Conservation (phyloP, 2,797 vertebrate genomes). For the Austrolebias charrua region DNA sequence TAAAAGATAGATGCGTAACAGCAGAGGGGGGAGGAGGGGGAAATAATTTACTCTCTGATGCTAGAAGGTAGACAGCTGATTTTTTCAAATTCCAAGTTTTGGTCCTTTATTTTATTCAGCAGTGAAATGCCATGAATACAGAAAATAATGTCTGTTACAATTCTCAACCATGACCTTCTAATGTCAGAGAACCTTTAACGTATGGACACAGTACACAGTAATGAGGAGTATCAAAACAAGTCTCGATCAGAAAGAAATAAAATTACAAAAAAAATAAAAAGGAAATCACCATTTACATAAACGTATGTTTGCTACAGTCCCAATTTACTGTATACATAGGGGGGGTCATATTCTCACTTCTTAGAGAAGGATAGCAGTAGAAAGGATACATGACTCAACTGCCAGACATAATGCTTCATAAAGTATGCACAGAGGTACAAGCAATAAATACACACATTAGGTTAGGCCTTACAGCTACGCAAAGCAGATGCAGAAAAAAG, state of each 20-base stretch:
- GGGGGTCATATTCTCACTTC: conserved; percentile 93
- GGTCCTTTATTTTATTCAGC: conserved; percentile 99
- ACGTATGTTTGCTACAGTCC: conserved; percentile 98
- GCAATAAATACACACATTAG: conserved; percentile 99
- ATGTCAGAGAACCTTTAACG: conserved; percentile 97
- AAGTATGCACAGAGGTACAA: conserved; percentile 99
- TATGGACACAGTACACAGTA: conserved; percentile 99
- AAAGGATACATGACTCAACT: conserved; percentile 99
- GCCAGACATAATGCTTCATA: conserved; percentile 99
- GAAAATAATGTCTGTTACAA: conserved; percentile 99
- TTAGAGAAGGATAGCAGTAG: conserved; percentile 95
- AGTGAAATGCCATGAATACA: conserved; percentile 99
- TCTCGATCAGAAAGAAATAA: conserved; percentile 92
- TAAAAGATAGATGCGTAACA: conserved; percentile 70
- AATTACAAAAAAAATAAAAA: conserved; percentile 86
- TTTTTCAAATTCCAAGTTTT: conserved; percentile 99
- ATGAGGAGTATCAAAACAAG: conserved; percentile 99
- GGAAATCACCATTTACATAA: conserved; percentile 99
- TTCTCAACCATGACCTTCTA: conserved; percentile 99
- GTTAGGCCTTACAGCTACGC: conserved; percentile 99
- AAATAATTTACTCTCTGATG: conserved; percentile 87
- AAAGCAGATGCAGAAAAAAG: conserved; percentile 99
- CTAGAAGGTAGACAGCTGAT: conserved; percentile 95
- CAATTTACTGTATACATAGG: conserved; percentile 99
- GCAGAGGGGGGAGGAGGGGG: conserved; percentile 3